Percentiles rank a stretch among this genome's conserved stretches.
These are phyloP conservation scores for Nesoenas mayeri DNA, from an alignment of 2,113 vertebrate genomes.

Conservation along the genomic window DNA sequence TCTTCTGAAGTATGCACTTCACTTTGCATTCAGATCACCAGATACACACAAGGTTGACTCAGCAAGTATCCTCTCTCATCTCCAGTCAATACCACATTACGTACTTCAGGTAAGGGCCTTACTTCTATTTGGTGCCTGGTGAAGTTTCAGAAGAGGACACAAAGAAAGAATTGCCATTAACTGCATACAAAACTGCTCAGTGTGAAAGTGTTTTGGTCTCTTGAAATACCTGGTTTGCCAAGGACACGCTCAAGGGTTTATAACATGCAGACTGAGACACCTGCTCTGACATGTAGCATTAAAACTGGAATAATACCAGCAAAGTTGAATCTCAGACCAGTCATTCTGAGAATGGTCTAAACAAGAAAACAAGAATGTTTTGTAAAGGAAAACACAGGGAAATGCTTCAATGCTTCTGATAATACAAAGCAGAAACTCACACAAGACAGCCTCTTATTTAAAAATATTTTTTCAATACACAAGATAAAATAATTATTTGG, in stretches of 20 bases:
- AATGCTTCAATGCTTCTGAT: neutral
- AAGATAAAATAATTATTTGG: neutral
- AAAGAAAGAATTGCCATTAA: neutral
- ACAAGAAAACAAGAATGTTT: neutral
- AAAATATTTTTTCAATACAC: neutral
- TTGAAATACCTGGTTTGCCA: constrained; percentile 1
- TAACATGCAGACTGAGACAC: neutral
- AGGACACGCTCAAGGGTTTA: neutral
- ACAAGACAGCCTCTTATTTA: neutral
- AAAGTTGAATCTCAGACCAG: neutral
- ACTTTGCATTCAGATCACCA: neutral
- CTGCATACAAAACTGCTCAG: neutral
- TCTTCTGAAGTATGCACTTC: neutral
- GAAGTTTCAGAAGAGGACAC: neutral
- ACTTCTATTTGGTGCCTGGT: neutral
- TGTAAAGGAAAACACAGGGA: neutral
- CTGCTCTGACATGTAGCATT: neutral
- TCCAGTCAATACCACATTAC: neutral
- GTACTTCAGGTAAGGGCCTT: neutral
- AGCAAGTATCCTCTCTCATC: neutral
- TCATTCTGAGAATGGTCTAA: neutral
- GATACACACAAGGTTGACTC: neutral
- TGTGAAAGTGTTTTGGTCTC: neutral
- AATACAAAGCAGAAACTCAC: neutral
- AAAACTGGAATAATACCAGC: neutral